Percentiles rank a stretch among this genome's conserved stretches.
phyloP scores from a whole-genome alignment of 2,888 invertebrate species.

The Salpingus planirostris region DNA sequence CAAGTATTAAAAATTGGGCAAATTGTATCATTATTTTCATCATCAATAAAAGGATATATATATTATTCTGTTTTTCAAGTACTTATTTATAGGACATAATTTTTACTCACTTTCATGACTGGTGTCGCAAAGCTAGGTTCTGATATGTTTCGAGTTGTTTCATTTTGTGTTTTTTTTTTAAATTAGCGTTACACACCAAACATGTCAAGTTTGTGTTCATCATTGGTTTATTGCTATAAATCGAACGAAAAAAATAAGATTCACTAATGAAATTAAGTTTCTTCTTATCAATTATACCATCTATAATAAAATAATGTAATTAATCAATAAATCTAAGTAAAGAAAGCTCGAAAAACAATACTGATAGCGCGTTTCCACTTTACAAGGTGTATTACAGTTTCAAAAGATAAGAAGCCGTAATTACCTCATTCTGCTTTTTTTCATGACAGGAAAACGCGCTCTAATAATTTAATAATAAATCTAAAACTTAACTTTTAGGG shows the following conservation, averaged over 20 bases:
- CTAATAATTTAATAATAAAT: slow-evolving; percentile 28
- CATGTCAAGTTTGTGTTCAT: slow-evolving; percentile 18
- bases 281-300: slow-evolving; percentile 6
- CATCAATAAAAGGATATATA: neutral
- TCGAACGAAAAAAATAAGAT: slow-evolving; percentile 24
- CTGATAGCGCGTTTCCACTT: slow-evolving; percentile 19
- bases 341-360: slow-evolving; percentile 33
- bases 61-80: neutral
- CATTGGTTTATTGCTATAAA: slow-evolving; percentile 41
- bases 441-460: slow-evolving; percentile 5
- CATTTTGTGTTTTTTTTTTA: no score
- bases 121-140: slow-evolving; percentile 26
- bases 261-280: slow-evolving; percentile 16
- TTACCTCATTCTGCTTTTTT: no score
- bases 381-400: no score
- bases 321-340: no score
- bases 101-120: slow-evolving; percentile 22
- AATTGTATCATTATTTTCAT: slow-evolving; percentile 7
- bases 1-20: slow-evolving; percentile 21
- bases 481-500: slow-evolving; percentile 61
- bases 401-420: no score
- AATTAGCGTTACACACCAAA: slow-evolving; percentile 22
- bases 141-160: slow-evolving; percentile 29
- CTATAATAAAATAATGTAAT: no score
- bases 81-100: slow-evolving; percentile 14